A percentile compares a stretch with the other conserved stretches of the same genome.
phyloP scores from a whole-genome alignment of 2,797 vertebrate genomes.

The Euphonia xanthogaster region DNA sequence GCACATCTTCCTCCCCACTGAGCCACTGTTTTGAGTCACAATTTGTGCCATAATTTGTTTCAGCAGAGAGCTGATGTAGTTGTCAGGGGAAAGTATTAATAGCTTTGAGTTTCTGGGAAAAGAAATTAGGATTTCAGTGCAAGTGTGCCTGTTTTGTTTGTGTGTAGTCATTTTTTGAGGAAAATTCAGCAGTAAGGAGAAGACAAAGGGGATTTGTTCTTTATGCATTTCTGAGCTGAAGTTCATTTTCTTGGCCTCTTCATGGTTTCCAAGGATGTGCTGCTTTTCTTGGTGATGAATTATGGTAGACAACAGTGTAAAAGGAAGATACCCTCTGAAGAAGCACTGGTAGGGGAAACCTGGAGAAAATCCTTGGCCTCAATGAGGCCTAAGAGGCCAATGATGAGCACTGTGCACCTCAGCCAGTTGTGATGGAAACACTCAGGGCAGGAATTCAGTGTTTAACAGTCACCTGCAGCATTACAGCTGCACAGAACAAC shows the following conservation, averaged over 20 bases:
- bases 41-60: background rate
- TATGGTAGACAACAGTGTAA: background rate
- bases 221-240: background rate
- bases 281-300: background rate
- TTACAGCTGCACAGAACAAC: background rate
- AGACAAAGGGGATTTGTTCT: background rate
- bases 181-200: background rate
- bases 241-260: background rate
- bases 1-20: background rate
- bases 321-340: background rate
- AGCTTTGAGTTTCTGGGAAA: background rate
- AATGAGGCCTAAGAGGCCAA: background rate
- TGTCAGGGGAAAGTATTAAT: constrained; percentile 21
- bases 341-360: background rate
- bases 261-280: background rate
- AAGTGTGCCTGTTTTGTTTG: background rate
- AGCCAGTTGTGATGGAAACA: background rate
- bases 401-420: background rate
- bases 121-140: background rate
- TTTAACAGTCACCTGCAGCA: background rate
- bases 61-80: background rate
- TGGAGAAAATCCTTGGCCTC: background rate
- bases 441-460: background rate
- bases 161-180: background rate
- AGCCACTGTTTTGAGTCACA: background rate